These are phyloP conservation scores for Cardiocondyla obscurior DNA, from an alignment of 1,140 invertebrate species.

Conservation along the genomic window DNA sequence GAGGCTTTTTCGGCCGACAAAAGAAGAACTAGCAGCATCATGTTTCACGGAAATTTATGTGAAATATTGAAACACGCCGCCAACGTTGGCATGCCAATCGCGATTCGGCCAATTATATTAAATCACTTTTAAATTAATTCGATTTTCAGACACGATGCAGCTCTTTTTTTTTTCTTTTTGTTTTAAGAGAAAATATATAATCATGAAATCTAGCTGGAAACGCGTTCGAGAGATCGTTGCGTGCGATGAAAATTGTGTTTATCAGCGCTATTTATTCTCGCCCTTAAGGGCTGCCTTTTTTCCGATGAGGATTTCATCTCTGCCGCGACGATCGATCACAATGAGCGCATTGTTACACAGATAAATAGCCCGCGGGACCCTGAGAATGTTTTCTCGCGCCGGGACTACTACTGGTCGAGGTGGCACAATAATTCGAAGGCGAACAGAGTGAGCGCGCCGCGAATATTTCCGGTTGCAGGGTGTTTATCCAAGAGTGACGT, in stretches of 20 bases:
- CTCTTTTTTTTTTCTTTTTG: not conserved
- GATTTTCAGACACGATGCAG: not conserved
- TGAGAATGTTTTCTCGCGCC: slow-evolving; percentile 43
- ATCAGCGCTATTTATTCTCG: slow-evolving; percentile 20
- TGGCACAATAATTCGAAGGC: slow-evolving; percentile 28
- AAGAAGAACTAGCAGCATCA: not conserved
- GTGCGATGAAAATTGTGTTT: slow-evolving; percentile 32
- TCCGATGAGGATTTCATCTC: slow-evolving; percentile 3
- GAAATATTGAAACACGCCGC: not conserved
- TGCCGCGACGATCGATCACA: slow-evolving; percentile 44
- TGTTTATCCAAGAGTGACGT: slow-evolving; percentile 66
- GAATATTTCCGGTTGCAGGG: slow-evolving; percentile 58
- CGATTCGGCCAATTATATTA: not conserved
- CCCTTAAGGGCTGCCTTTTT: not conserved
- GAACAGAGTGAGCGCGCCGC: slow-evolving; percentile 3
- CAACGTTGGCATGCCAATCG: not conserved
- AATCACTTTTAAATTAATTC: not conserved
- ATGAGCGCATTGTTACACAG: slow-evolving; percentile 52
- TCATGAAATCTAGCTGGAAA: not conserved
- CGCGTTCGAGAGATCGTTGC: not conserved
- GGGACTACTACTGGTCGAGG: slow-evolving; percentile 36
- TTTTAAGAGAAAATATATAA: not conserved
- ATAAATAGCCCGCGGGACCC: slow-evolving; percentile 43
- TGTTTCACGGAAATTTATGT: not conserved
- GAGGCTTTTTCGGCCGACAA: not conserved